Conservation (phyloP, 1,140 invertebrate genomes). For the Drepana arcuata region DNA sequence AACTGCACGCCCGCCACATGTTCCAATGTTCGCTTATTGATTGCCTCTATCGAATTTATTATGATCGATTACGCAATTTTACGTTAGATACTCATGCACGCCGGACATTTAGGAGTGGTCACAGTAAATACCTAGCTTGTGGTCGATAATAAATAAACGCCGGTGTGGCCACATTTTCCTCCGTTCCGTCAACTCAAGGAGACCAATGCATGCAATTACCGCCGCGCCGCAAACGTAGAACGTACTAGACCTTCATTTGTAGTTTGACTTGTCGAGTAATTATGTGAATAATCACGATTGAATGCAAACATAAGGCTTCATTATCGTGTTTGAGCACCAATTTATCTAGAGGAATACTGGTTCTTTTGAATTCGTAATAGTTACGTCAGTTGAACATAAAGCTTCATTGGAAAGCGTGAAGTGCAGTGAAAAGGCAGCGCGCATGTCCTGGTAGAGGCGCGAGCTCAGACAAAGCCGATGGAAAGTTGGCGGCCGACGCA, state of each 20-base stretch:
- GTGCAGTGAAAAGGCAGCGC: constrained; percentile 17
- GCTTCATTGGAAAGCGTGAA: constrained; percentile 20
- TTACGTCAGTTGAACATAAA: too few species aligned
- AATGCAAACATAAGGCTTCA: too few species aligned
- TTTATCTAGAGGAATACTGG: too few species aligned
- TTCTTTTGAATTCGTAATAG: too few species aligned
- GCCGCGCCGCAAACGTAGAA: too few species aligned
- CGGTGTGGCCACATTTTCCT: constrained; percentile 22
- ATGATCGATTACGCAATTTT: constrained; percentile 24
- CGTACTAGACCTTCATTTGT: constrained; percentile 27
- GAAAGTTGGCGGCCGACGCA: constrained; percentile 44
- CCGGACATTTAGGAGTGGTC: constrained; percentile 23
- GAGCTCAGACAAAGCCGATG: constrained; percentile 47
- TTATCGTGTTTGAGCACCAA: too few species aligned
- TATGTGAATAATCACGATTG: constrained; percentile 29
- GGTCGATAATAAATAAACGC: constrained; percentile 29
- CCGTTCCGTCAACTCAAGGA: constrained; percentile 56
- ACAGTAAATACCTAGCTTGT: too few species aligned
- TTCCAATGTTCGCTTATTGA: constrained; percentile 13
- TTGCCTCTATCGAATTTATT: constrained; percentile 27
- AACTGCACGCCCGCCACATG: not conserved
- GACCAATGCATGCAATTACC: constrained; percentile 53
- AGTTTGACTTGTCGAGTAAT: constrained; percentile 28
- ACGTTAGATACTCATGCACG: constrained; percentile 13
- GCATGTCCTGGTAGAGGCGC: constrained; percentile 26